phyloP scores from a whole-genome alignment of 2,888 invertebrate genomes.

The Thelaira solivaga region DNA sequence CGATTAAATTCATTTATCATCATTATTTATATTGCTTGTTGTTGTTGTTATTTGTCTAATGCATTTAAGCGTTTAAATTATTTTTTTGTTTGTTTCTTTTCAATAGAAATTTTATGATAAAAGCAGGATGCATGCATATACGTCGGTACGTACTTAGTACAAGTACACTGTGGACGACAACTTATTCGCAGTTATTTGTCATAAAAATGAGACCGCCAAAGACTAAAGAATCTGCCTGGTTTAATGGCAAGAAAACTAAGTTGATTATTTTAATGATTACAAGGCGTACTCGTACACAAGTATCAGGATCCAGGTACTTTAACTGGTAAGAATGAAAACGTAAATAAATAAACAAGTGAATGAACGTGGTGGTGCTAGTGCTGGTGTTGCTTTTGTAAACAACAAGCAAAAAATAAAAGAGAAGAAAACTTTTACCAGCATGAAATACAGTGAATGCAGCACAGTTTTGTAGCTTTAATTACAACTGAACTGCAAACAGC shows the following conservation, averaged over 20 bases:
- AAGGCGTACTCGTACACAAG: too few relatives aligned
- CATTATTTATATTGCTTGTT: too few relatives aligned
- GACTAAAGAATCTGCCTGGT: slow-evolving; percentile 21
- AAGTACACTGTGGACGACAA: too few relatives aligned
- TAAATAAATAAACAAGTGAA: slow-evolving; percentile 27
- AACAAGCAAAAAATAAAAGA: too few relatives aligned
- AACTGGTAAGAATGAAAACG: too few relatives aligned
- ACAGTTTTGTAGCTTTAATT: slow-evolving; percentile 57
- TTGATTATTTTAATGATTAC: slow-evolving; percentile 26
- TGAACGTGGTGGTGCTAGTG: too few relatives aligned
- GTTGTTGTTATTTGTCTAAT: background rate
- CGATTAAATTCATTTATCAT: too few relatives aligned
- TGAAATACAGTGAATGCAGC: slow-evolving; percentile 6
- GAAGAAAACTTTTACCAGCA: background rate
- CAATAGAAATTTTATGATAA: background rate
- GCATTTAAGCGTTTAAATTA: slow-evolving; percentile 13
- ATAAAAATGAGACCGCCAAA: background rate
- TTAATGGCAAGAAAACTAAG: slow-evolving; percentile 21
- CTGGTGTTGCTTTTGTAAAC: too few relatives aligned
- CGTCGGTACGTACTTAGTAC: too few relatives aligned
- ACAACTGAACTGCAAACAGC: slow-evolving; percentile 23
- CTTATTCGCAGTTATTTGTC: too few relatives aligned
- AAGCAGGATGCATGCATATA: too few relatives aligned
- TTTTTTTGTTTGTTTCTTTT: background rate
- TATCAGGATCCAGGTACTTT: slow-evolving; percentile 12